These are phyloP conservation scores for Aptenodytes patagonicus DNA, from an alignment of 2,113 vertebrate genomes.

Conservation along the genomic window DNA sequence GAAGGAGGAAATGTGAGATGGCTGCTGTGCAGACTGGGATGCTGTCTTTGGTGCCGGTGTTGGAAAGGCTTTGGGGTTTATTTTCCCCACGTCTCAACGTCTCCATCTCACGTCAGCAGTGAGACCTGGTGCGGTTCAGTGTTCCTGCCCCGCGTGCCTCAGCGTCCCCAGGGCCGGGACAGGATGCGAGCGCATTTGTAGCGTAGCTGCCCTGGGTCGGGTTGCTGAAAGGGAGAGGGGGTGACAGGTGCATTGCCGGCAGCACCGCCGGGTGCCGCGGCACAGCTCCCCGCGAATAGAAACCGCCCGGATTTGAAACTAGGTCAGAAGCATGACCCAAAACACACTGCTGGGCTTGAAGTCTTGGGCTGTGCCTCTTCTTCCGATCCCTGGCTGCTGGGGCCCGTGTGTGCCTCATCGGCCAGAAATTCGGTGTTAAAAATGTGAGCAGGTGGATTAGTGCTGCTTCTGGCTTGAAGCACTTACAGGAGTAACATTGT, in stretches of 20 bases:
- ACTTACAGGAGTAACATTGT: rapidly evolving
- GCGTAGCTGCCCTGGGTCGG: not conserved
- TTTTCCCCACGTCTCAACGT: rapidly evolving
- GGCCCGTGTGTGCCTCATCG: rapidly evolving
- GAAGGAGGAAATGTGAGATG: not conserved
- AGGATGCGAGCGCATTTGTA: not conserved
- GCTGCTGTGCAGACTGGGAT: rapidly evolving
- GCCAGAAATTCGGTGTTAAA: not conserved
- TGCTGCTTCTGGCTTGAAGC: not conserved
- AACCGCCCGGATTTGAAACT: not conserved
- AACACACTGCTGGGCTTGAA: rapidly evolving
- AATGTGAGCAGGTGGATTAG: not conserved
- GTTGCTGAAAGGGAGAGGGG: conserved; percentile 30
- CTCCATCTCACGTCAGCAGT: not conserved
- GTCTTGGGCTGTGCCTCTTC: not conserved
- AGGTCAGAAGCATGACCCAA: not conserved
- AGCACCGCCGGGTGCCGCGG: rapidly evolving
- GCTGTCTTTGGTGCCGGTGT: rapidly evolving
- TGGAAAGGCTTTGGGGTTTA: not conserved
- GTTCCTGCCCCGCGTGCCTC: not conserved
- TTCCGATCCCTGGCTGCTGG: not conserved
- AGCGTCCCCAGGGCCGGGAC: not conserved
- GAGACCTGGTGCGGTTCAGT: rapidly evolving
- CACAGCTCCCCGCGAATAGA: not conserved
- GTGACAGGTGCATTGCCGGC: not conserved